Conservation (phyloP, 2,888 invertebrate genomes). For the Drosophila diplacantha region DNA sequence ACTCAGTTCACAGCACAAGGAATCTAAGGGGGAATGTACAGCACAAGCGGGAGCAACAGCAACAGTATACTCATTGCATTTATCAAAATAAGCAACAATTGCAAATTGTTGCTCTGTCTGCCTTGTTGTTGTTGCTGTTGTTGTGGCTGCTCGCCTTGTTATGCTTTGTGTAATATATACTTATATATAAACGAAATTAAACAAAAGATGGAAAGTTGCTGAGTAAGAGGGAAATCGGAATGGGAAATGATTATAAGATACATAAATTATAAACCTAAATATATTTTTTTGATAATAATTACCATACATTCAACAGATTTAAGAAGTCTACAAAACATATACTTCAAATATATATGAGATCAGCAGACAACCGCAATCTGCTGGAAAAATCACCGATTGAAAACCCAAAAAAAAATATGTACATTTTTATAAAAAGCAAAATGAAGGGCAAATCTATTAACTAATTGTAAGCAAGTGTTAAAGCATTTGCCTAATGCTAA, state of each 20-base stretch:
- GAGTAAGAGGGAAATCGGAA: constrained; percentile 31
- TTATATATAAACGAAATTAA: constrained; percentile 25
- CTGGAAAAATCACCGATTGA: constrained; percentile 39
- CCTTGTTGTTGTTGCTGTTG: constrained; percentile 45
- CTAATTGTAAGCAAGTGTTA: constrained; percentile 61
- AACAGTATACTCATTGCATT: constrained; percentile 55
- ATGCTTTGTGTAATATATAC: constrained; percentile 54
- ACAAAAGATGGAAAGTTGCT: constrained; percentile 39
- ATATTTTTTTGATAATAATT: constrained; percentile 66
- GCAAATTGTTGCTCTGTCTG: constrained; percentile 42
- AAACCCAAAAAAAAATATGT: constrained; percentile 44
- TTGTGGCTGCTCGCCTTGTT: constrained; percentile 43
- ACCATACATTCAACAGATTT: constrained; percentile 47
- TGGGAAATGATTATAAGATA: constrained; percentile 44
- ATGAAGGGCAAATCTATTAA: constrained; percentile 57
- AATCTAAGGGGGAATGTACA: constrained; percentile 43
- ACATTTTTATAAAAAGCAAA: constrained; percentile 48
- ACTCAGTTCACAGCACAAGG: constrained; percentile 57
- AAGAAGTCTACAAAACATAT: constrained; percentile 44
- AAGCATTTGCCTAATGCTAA: constrained; percentile 46
- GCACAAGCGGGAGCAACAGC: constrained; percentile 44
- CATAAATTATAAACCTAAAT: constrained; percentile 45
- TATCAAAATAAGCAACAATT: constrained; percentile 54
- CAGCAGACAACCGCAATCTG: constrained; percentile 28
- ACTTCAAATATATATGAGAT: constrained; percentile 33